These are phyloP conservation scores for Brachionus angularis DNA, from an alignment of 1,140 invertebrate genomes.

Conservation along the genomic window DNA sequence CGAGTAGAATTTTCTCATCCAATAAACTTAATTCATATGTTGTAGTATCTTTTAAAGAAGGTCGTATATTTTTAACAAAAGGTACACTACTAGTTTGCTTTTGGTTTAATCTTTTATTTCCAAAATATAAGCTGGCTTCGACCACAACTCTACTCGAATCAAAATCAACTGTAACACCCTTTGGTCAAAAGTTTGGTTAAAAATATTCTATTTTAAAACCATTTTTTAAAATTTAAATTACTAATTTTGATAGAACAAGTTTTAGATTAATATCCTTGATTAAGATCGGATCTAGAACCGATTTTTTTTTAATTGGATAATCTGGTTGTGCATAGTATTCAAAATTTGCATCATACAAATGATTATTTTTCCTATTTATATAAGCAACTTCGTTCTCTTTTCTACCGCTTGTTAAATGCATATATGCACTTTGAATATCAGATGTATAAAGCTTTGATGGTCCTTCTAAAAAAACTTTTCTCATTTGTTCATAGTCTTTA, in stretches of 20 bases:
- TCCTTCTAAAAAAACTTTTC: slow-evolving; percentile 54
- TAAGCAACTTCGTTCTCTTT: slow-evolving; percentile 33
- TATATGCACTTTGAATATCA: slow-evolving; percentile 57
- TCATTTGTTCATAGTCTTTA: slow-evolving; percentile 54
- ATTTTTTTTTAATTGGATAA: not conserved
- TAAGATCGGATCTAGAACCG: slow-evolving; percentile 25
- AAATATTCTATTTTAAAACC: not conserved
- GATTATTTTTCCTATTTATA: not conserved
- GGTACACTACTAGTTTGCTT: slow-evolving; percentile 22
- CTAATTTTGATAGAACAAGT: slow-evolving; percentile 31
- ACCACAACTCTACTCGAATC: slow-evolving; percentile 16
- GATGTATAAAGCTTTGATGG: slow-evolving; percentile 56
- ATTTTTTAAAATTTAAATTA: not conserved
- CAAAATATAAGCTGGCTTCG: slow-evolving; percentile 16
- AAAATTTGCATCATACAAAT: not conserved
- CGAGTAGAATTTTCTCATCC: slow-evolving; percentile 9
- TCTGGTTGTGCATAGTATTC: slow-evolving; percentile 9
- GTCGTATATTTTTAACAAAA: slow-evolving; percentile 6
- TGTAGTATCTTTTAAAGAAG: slow-evolving; percentile 22
- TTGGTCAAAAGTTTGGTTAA: not conserved
- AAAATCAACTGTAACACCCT: slow-evolving; percentile 12
- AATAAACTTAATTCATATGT: slow-evolving; percentile 15
- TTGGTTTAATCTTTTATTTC: not conserved
- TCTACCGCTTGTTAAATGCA: slow-evolving; percentile 46
- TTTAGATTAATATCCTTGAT: slow-evolving; percentile 29